A percentile compares a stretch with the other conserved stretches of the same genome.
phyloP scores from a whole-genome alignment of 2,113 vertebrate species.

The Antennarius striatus region DNA sequence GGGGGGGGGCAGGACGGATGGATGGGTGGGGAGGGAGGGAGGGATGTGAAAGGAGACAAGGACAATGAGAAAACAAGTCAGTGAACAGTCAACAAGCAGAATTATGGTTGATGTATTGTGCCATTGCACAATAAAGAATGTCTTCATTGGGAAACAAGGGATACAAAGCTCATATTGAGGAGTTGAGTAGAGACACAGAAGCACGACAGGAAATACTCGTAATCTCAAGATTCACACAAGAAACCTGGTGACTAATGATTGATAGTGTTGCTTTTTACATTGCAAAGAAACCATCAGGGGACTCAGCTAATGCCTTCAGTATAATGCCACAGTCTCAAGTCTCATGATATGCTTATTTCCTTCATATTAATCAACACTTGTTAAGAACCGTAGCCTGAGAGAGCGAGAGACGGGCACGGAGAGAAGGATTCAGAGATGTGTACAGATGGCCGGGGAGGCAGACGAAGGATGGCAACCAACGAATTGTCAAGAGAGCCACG shows the following conservation, averaged over 20 bases:
- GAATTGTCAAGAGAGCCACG: constrained; percentile 72
- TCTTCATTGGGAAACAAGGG: constrained; percentile 14
- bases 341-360: constrained; percentile 42
- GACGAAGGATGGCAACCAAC: constrained; percentile 53
- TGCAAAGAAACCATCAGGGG: constrained; percentile 39
- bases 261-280: constrained; percentile 18
- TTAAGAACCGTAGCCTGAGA: constrained; percentile 23
- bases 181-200: constrained; percentile 8
- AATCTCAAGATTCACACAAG: constrained; percentile 8
- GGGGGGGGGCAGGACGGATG: constrained; percentile 71
- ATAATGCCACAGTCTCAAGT: constrained; percentile 20
- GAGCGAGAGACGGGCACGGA: constrained; percentile 39
- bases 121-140: constrained; percentile 16
- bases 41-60: constrained; percentile 51
- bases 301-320: constrained; percentile 27
- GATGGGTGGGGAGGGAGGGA: constrained; percentile 20
- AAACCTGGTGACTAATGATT: constrained; percentile 15
- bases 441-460: constrained; percentile 65
- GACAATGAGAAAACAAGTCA: constrained; percentile 30
- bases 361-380: constrained; percentile 71
- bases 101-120: constrained; percentile 1
- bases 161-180: constrained; percentile 13
- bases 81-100: constrained; percentile 42
- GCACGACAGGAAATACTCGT: constrained; percentile 27
- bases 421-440: constrained; percentile 41